Evolutionary conservation across 2,113 vertebrate species (phyloP).

Genomic region (Pomatostomus ruficeps): DNA sequence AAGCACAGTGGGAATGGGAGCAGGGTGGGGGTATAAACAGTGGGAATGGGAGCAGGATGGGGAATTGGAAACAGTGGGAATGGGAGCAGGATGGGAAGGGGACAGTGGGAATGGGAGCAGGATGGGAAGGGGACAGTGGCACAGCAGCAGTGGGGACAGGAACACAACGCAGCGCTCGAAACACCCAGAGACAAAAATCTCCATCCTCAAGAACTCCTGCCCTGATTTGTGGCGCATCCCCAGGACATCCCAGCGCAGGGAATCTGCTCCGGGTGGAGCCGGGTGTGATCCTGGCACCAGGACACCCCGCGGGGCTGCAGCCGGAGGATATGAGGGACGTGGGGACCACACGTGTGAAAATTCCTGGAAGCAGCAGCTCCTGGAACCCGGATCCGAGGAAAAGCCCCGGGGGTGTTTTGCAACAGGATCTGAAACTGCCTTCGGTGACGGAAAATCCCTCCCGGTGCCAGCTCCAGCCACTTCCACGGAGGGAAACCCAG

Average conservation of each 20-base stretch:
- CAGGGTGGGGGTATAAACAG: too few species aligned
- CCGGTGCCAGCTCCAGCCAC: neutral
- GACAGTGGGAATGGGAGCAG: neutral
- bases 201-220: neutral
- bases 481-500: neutral
- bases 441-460: neutral
- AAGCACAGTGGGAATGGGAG: neutral
- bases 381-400: fast-evolving
- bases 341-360: fast-evolving
- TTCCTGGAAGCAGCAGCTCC: neutral
- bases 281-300: fast-evolving
- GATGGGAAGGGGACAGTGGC: neutral
- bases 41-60: too few species aligned
- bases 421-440: fast-evolving
- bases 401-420: fast-evolving
- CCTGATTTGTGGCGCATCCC: fast-evolving
- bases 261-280: neutral
- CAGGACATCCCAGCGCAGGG: neutral
- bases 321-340: fast-evolving
- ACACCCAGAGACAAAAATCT: neutral
- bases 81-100: too few species aligned
- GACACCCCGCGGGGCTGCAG: neutral
- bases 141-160: neutral
- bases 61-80: too few species aligned
- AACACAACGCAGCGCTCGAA: neutral